Conservation (phyloP, 2,888 invertebrate genomes). For the Hipparchia semele region DNA sequence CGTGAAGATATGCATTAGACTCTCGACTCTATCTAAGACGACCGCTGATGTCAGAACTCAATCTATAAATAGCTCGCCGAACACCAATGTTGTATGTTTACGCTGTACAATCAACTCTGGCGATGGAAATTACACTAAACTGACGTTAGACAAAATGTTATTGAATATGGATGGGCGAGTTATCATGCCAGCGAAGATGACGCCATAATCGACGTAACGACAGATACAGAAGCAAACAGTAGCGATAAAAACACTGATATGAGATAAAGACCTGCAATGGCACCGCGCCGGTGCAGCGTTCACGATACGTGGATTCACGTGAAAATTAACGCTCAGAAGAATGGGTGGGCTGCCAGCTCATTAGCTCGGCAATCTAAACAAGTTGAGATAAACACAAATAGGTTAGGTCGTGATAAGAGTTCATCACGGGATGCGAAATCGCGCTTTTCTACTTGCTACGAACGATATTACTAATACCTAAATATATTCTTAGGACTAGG, state of each 20-base stretch:
- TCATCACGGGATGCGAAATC: constrained; percentile 33
- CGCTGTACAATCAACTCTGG: constrained; percentile 66
- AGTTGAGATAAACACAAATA: constrained; percentile 39
- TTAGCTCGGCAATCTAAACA: constrained; percentile 32
- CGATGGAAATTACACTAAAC: constrained; percentile 47
- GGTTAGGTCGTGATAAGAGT: constrained; percentile 40
- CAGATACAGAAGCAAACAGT: constrained; percentile 76
- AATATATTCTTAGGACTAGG: too few relatives aligned
- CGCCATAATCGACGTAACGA: constrained; percentile 66
- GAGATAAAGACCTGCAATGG: constrained; percentile 72
- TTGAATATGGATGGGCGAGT: constrained; percentile 17
- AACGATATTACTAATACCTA: background rate
- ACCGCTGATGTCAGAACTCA: constrained; percentile 64
- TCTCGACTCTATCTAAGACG: constrained; percentile 55
- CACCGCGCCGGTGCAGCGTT: constrained; percentile 56
- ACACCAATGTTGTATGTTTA: constrained; percentile 76
- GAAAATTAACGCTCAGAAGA: constrained; percentile 8
- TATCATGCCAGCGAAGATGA: constrained; percentile 48
- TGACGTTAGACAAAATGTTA: constrained; percentile 21
- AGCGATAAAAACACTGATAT: constrained; percentile 70
- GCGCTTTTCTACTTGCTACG: constrained; percentile 35
- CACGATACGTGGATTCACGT: constrained; percentile 17
- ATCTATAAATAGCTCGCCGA: constrained; percentile 66
- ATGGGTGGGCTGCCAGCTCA: constrained; percentile 1
- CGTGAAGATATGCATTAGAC: constrained; percentile 54